Evolutionary conservation across 2,888 invertebrate genomes (phyloP).

Genomic region (Nephrocerus scutellatus): DNA sequence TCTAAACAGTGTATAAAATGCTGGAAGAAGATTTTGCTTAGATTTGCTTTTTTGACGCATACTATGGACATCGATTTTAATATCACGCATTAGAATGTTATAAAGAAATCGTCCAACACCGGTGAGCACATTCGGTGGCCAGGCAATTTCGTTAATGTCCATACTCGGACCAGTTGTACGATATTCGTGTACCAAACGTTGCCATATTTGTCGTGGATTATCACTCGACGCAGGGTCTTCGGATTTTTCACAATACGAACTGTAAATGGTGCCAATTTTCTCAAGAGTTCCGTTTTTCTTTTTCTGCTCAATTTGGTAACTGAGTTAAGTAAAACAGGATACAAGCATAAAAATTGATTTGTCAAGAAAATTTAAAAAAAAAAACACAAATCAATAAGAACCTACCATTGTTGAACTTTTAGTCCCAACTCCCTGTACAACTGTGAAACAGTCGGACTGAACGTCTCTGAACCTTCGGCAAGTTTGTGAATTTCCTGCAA

Average conservation of each 20-base stretch:
- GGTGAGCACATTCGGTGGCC: conserved; percentile 59
- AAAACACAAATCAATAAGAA: background rate
- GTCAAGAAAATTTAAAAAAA: conserved; percentile 1
- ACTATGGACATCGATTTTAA: conserved; percentile 72
- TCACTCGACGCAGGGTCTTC: conserved; percentile 44
- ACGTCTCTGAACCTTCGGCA: conserved; percentile 72
- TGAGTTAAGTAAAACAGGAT: conserved; percentile 24
- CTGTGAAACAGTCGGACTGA: conserved; percentile 61
- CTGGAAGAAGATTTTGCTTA: conserved; percentile 59
- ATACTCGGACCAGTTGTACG: conserved; percentile 53
- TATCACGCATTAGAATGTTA: conserved; percentile 75
- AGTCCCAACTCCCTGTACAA: conserved; percentile 62
- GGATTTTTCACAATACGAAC: conserved; percentile 61
- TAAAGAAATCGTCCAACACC: conserved; percentile 79
- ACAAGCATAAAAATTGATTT: background rate
- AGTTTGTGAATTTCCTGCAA: conserved; percentile 63
- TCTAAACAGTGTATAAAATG: conserved; percentile 71
- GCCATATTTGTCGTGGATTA: conserved; percentile 70
- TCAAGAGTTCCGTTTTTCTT: conserved; percentile 59
- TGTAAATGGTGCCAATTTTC: conserved; percentile 58
- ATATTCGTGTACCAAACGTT: conserved; percentile 53
- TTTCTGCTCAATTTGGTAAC: conserved; percentile 61
- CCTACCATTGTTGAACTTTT: conserved; percentile 54
- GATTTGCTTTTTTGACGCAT: conserved; percentile 51
- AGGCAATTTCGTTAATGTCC: conserved; percentile 54